Base-by-base conservation (phyloP, 23 tunicate genomes). In the Trididemnum miniatum region DNA sequence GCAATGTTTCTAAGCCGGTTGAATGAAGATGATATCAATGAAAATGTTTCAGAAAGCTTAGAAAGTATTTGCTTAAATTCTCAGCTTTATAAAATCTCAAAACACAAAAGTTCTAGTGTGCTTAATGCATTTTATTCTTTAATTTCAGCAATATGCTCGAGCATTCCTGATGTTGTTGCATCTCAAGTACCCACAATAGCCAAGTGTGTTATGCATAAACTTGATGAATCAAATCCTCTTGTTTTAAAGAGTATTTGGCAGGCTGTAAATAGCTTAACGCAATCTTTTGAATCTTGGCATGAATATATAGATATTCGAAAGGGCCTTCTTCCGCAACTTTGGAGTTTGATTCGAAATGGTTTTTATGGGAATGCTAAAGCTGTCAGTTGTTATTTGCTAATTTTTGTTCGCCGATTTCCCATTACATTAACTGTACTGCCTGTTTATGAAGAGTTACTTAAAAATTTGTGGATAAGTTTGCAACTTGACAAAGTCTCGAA, bases 21-120 rank as follows among this genome's bases (percentile, higher is more conserved):
- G 24, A 33, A 57, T 44, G 22, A 2, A 25, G 54, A 69, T 5
- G 39, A 18, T 4, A 74, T 72, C 25, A 20, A 76, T 1, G n/a
- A 76, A 39, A 79, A 33, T 31, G 25, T 49, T 3, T 7, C 44
- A 22, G 83, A 65, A 26, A 31, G 31, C 2, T 12, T 88, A 20
- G 79, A 82, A 25, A 34, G 35, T 2, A 51, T 93, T 35, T 65
- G 80, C 31, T 67, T 39, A 2, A 80, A 88, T 20, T 35, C 75
- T 0, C 83, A 54, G 34, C 84, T 93, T 34, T 93, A 93, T 92
- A 93, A 93, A 44, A 82, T 93, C 72, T 39, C 82, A 63, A 93
- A 88, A 39, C 89, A 88, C 49, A 67, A 83, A 62, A 51, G 59
- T 32, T 57, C 89, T 51, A 33, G 30, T 20, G 74, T 93, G 9